These are phyloP conservation scores for Geothlypis trichas DNA, from an alignment of 2,113 vertebrate species.

Conservation along the genomic window DNA sequence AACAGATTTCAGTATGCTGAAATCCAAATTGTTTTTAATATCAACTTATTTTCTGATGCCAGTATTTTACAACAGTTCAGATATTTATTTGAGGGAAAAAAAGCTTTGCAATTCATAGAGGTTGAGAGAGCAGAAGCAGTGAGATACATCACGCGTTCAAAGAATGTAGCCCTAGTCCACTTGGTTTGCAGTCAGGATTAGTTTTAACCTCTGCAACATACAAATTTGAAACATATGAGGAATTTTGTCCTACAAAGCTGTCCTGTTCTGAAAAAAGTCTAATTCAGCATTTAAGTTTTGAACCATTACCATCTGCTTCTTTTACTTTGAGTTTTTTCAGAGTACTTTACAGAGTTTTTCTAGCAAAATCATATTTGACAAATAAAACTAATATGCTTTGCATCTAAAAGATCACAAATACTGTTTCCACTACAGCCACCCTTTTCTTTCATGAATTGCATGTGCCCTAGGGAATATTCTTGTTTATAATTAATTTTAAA, in stretches of 20 bases:
- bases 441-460: not conserved
- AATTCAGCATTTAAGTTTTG: not conserved
- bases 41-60: slow-evolving; percentile 42
- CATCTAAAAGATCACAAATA: not conserved
- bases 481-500: slow-evolving; percentile 7
- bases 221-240: not conserved
- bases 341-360: not conserved
- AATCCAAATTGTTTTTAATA: slow-evolving; percentile 31
- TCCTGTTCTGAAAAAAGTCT: not conserved
- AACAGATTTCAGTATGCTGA: slow-evolving; percentile 41
- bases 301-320: not conserved
- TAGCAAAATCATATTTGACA: not conserved
- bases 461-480: not conserved
- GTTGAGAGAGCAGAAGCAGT: not conserved
- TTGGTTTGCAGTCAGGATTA: slow-evolving; percentile 2
- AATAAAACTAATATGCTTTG: not conserved
- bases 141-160: not conserved
- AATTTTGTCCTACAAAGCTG: not conserved
- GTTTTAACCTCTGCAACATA: slow-evolving; percentile 24
- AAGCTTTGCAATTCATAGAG: not conserved
- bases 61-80: slow-evolving; percentile 58
- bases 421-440: not conserved
- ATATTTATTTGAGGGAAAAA: not conserved
- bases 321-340: not conserved
- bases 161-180: not conserved